A percentile compares a stretch with the other conserved stretches of the same genome.
Conservation (phyloP, 2,888 invertebrate species). For the Drosophila neutralis region DNA sequence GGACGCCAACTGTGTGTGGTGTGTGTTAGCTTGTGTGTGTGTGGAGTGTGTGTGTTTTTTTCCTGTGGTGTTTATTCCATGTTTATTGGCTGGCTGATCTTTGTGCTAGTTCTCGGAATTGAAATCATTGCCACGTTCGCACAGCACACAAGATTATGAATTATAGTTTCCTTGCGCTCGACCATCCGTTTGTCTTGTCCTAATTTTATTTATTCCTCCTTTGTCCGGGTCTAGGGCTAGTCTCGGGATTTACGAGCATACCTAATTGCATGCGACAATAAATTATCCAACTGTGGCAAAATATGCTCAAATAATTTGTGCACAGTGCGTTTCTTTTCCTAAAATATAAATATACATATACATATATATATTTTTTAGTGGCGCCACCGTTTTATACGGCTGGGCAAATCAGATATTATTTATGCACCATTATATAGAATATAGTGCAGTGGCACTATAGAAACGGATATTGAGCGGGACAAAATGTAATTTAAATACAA, state of each 20-base stretch:
- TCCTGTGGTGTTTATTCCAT: constrained; percentile 33
- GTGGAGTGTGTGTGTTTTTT: not conserved
- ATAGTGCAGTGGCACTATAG: constrained; percentile 61
- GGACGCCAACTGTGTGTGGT: constrained; percentile 5
- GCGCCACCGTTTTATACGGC: constrained; percentile 29
- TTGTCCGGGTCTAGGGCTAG: constrained; percentile 4
- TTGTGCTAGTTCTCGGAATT: constrained; percentile 41
- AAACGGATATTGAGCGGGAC: constrained; percentile 66
- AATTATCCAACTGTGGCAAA: constrained; percentile 69
- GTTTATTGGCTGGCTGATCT: constrained; percentile 69
- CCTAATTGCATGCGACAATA: constrained; percentile 76
- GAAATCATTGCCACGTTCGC: constrained; percentile 69
- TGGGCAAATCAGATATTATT: constrained; percentile 53
- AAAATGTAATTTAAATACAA: constrained; percentile 20
- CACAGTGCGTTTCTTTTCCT: constrained; percentile 26
- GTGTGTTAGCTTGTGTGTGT: constrained; percentile 7
- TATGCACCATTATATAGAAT: constrained; percentile 58
- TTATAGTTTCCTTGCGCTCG: constrained; percentile 70
- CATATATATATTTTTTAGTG: constrained; percentile 10
- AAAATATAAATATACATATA: constrained; percentile 1
- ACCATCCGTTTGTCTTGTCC: constrained; percentile 47
- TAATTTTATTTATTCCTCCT: constrained; percentile 71
- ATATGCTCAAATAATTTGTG: constrained; percentile 67
- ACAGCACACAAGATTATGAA: constrained; percentile 63
- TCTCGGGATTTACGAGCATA: constrained; percentile 67